Evolutionary conservation across 37 sponge, comb jelly and placozoan genomes (phyloP), one percentile per base, ranked within the genome.

Genomic region (Crambe crambe): DNA sequence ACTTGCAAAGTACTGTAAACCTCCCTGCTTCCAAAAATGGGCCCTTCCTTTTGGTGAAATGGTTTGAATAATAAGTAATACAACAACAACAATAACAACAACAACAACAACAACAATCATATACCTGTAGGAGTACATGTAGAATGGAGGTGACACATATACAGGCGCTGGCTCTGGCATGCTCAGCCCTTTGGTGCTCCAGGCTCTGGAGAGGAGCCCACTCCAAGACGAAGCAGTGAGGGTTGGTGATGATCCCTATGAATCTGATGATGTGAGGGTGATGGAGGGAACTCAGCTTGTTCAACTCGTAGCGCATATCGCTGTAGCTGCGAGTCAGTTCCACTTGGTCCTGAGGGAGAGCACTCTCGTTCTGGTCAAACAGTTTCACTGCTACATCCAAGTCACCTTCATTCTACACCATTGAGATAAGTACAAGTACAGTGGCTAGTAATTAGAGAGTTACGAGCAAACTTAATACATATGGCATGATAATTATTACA

Each of bases 201-300:
- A 90, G 65, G 51, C 87, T 90, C 68, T 60, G 68, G 51, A 54
- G n/a, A 2, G 91, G 91, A n/a, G 91, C 91, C 91, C 87, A 86
- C 77, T 91, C 88, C 62, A 91, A 80, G 26, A 91, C 79, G 39
- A 91, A 85, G 38, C 69, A 79, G 73, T 62, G 82, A 37, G 91
- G 91, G 59, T 86, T 76, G 62, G 84, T 82, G 77, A 79, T 36
- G 36, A 92, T 81, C 3, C 92, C 88, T 27, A 84, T 63, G 39
- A 88, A 80, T 47, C 63, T 54, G 2, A 92, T 89, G 21, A 92
- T 74, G 77, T 75, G 64, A 0, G 74, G 75, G 73, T 92, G 92
- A 0, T 75, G 8, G 68, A 92, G 68, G 10, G 36, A 31, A 58
- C 70, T 43, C 44, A 92, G 72, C 62, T 79, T 87, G 77, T 83